These are phyloP conservation scores for Hyperoplus immaculatus DNA, from an alignment of 2,797 vertebrate species.

Conservation along the genomic window DNA sequence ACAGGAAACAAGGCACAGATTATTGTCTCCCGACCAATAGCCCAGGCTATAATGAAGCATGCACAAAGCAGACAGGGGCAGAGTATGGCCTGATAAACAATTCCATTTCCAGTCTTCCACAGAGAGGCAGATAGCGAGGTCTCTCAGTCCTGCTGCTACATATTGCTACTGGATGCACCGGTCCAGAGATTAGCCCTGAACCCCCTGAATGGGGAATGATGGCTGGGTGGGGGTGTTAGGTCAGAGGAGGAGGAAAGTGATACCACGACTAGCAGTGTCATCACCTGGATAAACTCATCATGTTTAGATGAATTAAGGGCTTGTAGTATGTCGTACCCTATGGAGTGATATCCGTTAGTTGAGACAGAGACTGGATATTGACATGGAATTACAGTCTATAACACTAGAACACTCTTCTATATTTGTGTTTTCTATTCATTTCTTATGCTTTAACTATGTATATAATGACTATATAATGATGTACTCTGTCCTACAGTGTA, in stretches of 20 bases:
- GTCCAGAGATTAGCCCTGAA: constrained; percentile 67
- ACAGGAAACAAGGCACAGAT: constrained; percentile 80
- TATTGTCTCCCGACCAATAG: constrained; percentile 77
- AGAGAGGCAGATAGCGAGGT: constrained; percentile 64
- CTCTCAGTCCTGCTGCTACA: constrained; percentile 55
- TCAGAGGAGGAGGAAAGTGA: not conserved
- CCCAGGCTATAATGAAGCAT: constrained; percentile 77
- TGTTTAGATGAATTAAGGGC: constrained; percentile 16
- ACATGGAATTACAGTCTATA: not conserved
- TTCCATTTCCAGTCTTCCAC: constrained; percentile 79
- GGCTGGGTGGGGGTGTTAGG: constrained; percentile 1
- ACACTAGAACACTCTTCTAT: not conserved
- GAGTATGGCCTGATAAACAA: constrained; percentile 77
- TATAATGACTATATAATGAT: not conserved
- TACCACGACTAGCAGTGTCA: constrained; percentile 39
- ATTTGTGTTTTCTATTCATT: not conserved
- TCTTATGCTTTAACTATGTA: not conserved
- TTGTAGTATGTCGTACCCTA: not conserved
- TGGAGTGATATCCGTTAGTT: not conserved
- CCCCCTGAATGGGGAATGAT: constrained; percentile 30
- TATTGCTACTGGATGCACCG: constrained; percentile 71
- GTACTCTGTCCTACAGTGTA: not conserved
- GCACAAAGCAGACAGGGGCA: constrained; percentile 73
- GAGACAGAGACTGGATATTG: not conserved
- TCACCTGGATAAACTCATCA: constrained; percentile 34